A percentile compares a stretch with the other conserved stretches of the same genome.
phyloP scores from a whole-genome alignment of 2,797 vertebrate genomes.

The Poecilia picta region DNA sequence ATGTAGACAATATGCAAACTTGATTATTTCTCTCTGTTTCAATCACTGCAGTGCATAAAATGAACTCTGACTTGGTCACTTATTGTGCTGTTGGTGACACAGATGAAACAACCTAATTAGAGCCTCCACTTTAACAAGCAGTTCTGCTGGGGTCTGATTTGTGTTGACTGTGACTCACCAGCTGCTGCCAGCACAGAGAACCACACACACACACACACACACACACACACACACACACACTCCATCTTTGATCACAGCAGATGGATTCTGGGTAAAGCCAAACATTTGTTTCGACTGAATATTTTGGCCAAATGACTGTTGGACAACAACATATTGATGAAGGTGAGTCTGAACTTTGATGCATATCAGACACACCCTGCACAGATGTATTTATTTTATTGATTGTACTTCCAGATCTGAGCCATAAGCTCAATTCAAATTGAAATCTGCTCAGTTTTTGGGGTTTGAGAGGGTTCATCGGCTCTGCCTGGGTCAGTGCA shows the following conservation, averaged over 20 bases:
- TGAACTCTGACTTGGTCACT: conserved; percentile 38
- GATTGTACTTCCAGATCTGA: conserved; percentile 13
- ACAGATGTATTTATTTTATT: conserved; percentile 21
- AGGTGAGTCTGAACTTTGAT: conserved; percentile 25
- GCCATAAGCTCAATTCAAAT: conserved; percentile 26
- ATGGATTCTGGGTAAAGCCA: conserved; percentile 45
- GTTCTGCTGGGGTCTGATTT: conserved; percentile 54
- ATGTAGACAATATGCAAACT: conserved; percentile 12
- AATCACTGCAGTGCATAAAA: conserved; percentile 37
- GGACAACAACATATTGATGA: conserved; percentile 25
- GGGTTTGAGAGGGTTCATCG: not conserved
- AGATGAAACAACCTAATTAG: conserved; percentile 69
- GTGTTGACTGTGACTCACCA: conserved; percentile 68
- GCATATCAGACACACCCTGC: conserved; percentile 26
- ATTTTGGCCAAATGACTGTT: conserved; percentile 38
- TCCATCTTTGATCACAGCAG: conserved; percentile 33
- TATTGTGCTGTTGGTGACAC: conserved; percentile 64
- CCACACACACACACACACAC: conserved; percentile 41
- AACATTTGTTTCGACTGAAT: conserved; percentile 56
- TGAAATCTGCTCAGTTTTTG: conserved; percentile 30
- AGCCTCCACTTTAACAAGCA: conserved; percentile 69
- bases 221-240: conserved; percentile 42
- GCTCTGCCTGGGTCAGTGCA: conserved; percentile 41
- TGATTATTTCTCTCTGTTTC: conserved; percentile 18
- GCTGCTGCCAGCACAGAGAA: conserved; percentile 40